phyloP scores from a whole-genome alignment of 2,113 vertebrate species.

The Heteronetta atricapilla region DNA sequence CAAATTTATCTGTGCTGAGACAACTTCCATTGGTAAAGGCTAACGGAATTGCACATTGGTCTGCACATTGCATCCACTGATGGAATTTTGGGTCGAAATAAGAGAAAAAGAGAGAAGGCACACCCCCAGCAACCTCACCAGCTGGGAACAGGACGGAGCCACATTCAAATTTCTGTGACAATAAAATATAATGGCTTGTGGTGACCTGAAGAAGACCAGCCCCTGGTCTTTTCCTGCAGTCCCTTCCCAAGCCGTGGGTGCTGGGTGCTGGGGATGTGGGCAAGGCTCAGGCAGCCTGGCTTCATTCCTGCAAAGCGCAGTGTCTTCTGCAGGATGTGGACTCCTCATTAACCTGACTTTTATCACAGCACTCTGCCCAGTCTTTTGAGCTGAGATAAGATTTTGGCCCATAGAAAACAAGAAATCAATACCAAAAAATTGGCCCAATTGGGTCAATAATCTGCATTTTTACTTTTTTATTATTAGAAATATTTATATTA shows the following conservation, averaged over 20 bases:
- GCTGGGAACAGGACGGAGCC: neutral
- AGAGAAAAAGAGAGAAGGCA: neutral
- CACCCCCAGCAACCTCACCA: neutral
- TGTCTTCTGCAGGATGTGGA: neutral
- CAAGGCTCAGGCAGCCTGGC: neutral
- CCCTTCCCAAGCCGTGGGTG: neutral
- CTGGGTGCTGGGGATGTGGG: neutral
- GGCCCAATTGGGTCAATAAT: slow-evolving; percentile 31
- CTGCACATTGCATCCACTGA: neutral
- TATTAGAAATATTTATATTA: slow-evolving; percentile 65
- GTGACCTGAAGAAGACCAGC: neutral
- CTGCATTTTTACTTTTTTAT: slow-evolving; percentile 3
- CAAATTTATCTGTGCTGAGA: neutral
- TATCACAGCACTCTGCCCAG: neutral
- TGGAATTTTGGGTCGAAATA: neutral
- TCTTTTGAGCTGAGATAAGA: neutral
- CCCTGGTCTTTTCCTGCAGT: neutral
- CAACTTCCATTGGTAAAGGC: neutral
- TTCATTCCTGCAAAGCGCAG: neutral
- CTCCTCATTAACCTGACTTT: neutral
- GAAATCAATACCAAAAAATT: neutral
- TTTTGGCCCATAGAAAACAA: neutral
- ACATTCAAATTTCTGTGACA: neutral
- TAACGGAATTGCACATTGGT: neutral
- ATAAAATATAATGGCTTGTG: neutral